Conservation (phyloP, 2,113 vertebrate genomes). For the Clarias magur region DNA sequence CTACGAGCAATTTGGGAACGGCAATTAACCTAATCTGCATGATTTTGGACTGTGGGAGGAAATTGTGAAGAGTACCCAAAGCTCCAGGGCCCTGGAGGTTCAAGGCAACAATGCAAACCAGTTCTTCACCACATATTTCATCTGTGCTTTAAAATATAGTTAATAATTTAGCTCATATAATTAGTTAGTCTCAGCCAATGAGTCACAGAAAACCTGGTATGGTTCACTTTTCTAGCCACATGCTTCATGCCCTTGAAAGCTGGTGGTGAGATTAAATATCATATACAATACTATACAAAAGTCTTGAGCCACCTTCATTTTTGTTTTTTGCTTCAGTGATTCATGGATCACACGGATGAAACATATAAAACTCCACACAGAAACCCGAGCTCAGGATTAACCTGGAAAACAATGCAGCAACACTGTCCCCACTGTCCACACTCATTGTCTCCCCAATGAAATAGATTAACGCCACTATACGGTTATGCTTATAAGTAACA, state of each 20-base stretch:
- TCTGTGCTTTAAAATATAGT: not conserved
- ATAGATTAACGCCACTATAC: not conserved
- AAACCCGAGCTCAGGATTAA: not conserved
- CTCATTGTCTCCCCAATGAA: no score
- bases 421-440: not conserved
- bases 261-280: not conserved
- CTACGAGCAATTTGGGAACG: no score
- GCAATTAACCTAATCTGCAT: no score
- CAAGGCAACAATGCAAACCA: no score
- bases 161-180: not conserved
- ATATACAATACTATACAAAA: no score
- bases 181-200: not conserved
- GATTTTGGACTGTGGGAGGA: no score
- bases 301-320: no score
- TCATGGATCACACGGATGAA: not conserved
- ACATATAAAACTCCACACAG: not conserved
- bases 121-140: not conserved
- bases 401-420: not conserved
- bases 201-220: not conserved
- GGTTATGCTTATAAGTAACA: not conserved
- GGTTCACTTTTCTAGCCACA: not conserved
- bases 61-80: no score
- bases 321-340: no score
- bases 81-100: no score
- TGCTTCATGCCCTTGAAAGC: not conserved